Percentiles rank a stretch among this genome's conserved stretches.
phyloP scores from a whole-genome alignment of 1,140 invertebrate genomes.

The Himalopsyche phryganea region DNA sequence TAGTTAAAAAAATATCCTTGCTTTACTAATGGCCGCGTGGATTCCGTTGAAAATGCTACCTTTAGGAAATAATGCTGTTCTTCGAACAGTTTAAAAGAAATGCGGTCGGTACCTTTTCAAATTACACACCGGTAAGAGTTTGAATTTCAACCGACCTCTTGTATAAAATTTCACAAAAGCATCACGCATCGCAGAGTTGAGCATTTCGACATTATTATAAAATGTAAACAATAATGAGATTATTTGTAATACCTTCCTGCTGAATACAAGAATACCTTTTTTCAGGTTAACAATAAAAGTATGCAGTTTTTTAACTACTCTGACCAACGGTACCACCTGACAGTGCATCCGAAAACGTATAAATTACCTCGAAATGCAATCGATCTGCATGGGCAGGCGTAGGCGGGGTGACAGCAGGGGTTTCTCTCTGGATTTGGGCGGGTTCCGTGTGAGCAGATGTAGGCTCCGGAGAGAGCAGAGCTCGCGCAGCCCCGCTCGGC shows the following conservation, averaged over 20 bases:
- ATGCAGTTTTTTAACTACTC: too few relatives aligned
- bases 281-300: neutral
- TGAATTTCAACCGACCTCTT: neutral
- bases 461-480: conserved; percentile 40
- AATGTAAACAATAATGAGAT: conserved; percentile 3
- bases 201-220: neutral
- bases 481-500: conserved; percentile 46
- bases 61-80: too few relatives aligned
- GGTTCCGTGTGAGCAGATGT: conserved; percentile 34
- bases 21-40: too few relatives aligned
- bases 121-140: too few relatives aligned
- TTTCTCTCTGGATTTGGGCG: neutral
- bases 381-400: conserved; percentile 16
- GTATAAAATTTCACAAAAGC: neutral
- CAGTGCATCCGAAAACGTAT: too few relatives aligned
- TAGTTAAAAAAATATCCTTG: too few relatives aligned
- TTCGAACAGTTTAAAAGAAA: too few relatives aligned
- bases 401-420: neutral
- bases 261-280: too few relatives aligned
- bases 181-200: neutral
- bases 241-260: too few relatives aligned
- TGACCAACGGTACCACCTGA: too few relatives aligned
- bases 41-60: too few relatives aligned
- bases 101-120: too few relatives aligned
- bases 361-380: conserved; percentile 29